A percentile compares a stretch with the other conserved stretches of the same genome.
phyloP scores from a whole-genome alignment of 2,888 invertebrate genomes.

The Poecilus cupreus region DNA sequence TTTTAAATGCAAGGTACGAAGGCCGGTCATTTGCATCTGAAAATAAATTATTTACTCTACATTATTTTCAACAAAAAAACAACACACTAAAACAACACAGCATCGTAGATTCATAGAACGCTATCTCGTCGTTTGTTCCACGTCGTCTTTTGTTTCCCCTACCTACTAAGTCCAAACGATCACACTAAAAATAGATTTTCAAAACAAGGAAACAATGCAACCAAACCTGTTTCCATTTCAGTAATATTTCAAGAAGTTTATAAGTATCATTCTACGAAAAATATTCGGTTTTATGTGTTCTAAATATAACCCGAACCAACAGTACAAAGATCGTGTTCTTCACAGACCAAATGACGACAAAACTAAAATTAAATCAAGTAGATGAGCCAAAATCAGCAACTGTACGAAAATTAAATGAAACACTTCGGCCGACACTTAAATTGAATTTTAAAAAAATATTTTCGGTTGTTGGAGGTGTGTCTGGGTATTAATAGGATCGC shows the following conservation, averaged over 20 bases:
- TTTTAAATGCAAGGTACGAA: constrained; percentile 7
- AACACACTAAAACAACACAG: not conserved
- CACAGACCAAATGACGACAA: constrained; percentile 44
- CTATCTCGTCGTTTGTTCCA: too few relatives aligned
- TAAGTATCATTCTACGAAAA: not conserved
- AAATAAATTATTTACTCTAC: constrained; percentile 15
- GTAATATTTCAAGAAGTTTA: not conserved
- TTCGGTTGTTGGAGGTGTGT: constrained; percentile 12
- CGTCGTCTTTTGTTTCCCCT: not conserved
- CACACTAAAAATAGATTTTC: not conserved
- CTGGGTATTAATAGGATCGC: not conserved
- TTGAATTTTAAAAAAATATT: not conserved
- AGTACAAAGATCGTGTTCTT: constrained; percentile 27
- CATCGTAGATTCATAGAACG: too few relatives aligned
- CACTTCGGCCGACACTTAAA: not conserved
- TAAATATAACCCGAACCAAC: not conserved
- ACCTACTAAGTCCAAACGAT: not conserved
- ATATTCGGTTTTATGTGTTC: not conserved
- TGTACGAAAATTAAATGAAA: not conserved
- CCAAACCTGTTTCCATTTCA: not conserved
- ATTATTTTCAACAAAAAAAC: not conserved
- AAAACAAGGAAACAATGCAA: constrained; percentile 10
- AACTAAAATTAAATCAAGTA: constrained; percentile 17
- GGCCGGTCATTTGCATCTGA: constrained; percentile 46
- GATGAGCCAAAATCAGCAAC: constrained; percentile 25